Base-by-base conservation (phyloP, 2,888 invertebrate species). In the Alloscopus bannaensis region DNA sequence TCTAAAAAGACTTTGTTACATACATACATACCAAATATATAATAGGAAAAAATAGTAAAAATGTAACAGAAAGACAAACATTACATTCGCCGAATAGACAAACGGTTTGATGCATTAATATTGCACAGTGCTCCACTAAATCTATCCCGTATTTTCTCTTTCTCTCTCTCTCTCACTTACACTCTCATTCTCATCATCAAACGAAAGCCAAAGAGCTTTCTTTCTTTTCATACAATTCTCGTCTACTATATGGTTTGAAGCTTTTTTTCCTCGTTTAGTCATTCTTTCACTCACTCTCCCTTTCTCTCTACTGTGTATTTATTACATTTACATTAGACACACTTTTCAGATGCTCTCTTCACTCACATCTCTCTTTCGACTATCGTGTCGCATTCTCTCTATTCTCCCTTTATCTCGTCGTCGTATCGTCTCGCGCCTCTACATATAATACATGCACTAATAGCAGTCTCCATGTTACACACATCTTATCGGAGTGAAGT, bases 101-200 rank as follows among this genome's bases (percentile, higher is more conserved):
- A 59, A 57, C 57, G 70, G n/a, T 22, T 60, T 57, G 55, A 70
- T 70, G 59, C 70, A 59, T 70, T 57, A 70, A 70, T 59, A 70
- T 70, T 59, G 59, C 70, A 59, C 70, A 45, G 20, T 50, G 50
- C 50, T 68, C 47, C 66, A 59, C 24, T 76, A 47, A 60, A 68
- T 68, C 69, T 76, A 69, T 75, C 75, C 59, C 42, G 45, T 60
- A 42, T 68, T 42, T 24, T 52, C 36, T 50, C 16, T 22, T n/a
- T 47, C 18, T 16, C 47, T 28, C 24, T 42, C 28, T 47, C 28
- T 26, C 29, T 24, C 47, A 20, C 24, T 42, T 18, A 26, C 28
- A 11, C 29, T 24, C 29, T 55, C 24, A 6, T 16, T 62, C 29
- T 50, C 40, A 45, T 50, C 60, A 64, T 3, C 13, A 45, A 47